Conservation (phyloP, 2,113 vertebrate species). For the Ellobius talpinus region DNA sequence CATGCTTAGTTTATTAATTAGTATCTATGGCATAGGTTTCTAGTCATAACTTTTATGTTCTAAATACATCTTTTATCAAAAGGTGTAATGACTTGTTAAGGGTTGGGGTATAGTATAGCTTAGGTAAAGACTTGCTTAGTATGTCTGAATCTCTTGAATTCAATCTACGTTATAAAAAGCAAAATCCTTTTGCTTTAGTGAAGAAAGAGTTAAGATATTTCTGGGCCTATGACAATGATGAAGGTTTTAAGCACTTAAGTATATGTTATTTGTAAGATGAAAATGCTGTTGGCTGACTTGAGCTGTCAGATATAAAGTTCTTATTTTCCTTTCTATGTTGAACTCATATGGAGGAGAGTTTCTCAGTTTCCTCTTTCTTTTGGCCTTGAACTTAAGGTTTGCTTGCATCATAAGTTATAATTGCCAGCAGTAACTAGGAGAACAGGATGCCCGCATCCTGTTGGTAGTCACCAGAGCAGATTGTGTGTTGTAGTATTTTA, state of each 20-base stretch:
- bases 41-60: neutral
- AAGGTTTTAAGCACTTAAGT: constrained; percentile 18
- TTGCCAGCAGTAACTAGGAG: neutral
- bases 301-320: neutral
- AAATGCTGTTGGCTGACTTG: neutral
- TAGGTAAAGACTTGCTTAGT: neutral
- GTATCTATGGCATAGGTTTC: constrained; percentile 11
- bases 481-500: neutral
- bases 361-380: neutral
- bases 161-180: neutral
- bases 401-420: neutral
- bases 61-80: neutral
- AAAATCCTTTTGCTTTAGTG: neutral
- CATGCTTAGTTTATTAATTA: constrained; percentile 24
- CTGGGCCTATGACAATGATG: neutral
- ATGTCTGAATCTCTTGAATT: neutral
- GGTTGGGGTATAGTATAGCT: neutral
- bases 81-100: neutral
- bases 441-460: neutral
- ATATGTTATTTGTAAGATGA: constrained; percentile 11
- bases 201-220: constrained; percentile 32
- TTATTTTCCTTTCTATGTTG: constrained; percentile 40
- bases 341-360: neutral
- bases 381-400: constrained; percentile 36
- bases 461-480: neutral